phyloP scores from a whole-genome alignment of 1,140 invertebrate species.

The Trichogramma pretiosum region DNA sequence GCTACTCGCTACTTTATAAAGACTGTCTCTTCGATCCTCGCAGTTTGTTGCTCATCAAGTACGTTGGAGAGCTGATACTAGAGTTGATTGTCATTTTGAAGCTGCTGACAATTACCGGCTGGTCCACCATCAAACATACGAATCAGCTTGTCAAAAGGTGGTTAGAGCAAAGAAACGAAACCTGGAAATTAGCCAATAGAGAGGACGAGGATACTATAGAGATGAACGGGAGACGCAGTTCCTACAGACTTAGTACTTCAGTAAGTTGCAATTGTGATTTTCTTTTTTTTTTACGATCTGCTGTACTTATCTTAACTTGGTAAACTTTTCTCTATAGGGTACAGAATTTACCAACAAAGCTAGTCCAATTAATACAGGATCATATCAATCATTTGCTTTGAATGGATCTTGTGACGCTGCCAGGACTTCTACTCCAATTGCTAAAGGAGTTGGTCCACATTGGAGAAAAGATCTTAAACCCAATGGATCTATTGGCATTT shows the following conservation, averaged over 20 bases:
- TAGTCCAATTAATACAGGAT: slow-evolving; percentile 8
- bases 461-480: slow-evolving; percentile 15
- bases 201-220: not conserved
- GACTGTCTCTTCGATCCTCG: slow-evolving; percentile 34
- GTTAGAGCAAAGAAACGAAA: not conserved
- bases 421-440: slow-evolving; percentile 26
- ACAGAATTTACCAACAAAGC: not conserved
- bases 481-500: slow-evolving; percentile 24
- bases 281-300: not conserved
- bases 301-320: not conserved
- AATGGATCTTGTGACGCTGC: slow-evolving; percentile 11
- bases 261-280: slow-evolving; percentile 3
- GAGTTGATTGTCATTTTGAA: slow-evolving; percentile 6
- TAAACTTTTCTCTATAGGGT: not conserved
- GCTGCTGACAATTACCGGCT: not conserved
- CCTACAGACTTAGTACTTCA: slow-evolving; percentile 13
- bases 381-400: slow-evolving; percentile 9
- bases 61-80: slow-evolving; percentile 18
- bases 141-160: not conserved
- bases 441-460: not conserved
- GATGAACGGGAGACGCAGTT: slow-evolving; percentile 6
- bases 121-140: too few species aligned
- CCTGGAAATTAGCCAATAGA: not conserved
- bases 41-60: slow-evolving; percentile 23
- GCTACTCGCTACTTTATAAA: slow-evolving; percentile 36